Base-by-base conservation (phyloP, 1,140 invertebrate species). In the Zaprionus ornatus region DNA sequence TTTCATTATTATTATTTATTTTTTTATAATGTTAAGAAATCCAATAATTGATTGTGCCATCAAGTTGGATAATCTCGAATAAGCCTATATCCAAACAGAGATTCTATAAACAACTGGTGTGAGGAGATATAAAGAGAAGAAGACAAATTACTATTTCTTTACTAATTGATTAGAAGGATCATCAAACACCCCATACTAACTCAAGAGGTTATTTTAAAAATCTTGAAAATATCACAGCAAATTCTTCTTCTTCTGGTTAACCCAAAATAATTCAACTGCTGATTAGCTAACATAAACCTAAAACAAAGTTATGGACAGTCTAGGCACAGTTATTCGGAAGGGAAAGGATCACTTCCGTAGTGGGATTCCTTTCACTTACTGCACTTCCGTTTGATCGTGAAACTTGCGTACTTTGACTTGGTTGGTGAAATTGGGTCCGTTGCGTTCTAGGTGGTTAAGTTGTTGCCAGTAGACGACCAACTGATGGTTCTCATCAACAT, bases 381-480 rank as follows among this genome's bases (percentile, higher is more conserved):
- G 5, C n/a, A 42, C 5, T 32, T 9, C 4, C 0, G 6, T 9
- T 0, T 32, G 9, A 9, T 60, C 19, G 9, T 9, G 15, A 25
- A n/a, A 4, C 1, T 52, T 4, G 13, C 10, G n/a, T 0, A 71
- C 32, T 7, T 1, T 25, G 9, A 79, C n/a, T 4, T 29, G 35
- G 7, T 79, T 75, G 0, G 17, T 55, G 9, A 71, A 72, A 0
- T 68, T 4, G n/a, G 42, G 45, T 1, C 66, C 82, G 9, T 85
- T 78, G 37, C n/a, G 25, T 7, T 84, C 50, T 9, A 35, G 1
- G 2, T 21, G 0, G 0, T 15, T 4, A 0, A 85, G n/a, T 23
- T 56, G 74, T 7, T 50, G 25, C 82, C 82, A 84, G 48, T 65
- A 69, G 21, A 85, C 62, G 15, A 9, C 23, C 7, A 84, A 23